A percentile compares a stretch with the other conserved stretches of the same genome.
phyloP scores from a whole-genome alignment of 1,140 invertebrate species.

The Stenopsyche tienmushanensis region DNA sequence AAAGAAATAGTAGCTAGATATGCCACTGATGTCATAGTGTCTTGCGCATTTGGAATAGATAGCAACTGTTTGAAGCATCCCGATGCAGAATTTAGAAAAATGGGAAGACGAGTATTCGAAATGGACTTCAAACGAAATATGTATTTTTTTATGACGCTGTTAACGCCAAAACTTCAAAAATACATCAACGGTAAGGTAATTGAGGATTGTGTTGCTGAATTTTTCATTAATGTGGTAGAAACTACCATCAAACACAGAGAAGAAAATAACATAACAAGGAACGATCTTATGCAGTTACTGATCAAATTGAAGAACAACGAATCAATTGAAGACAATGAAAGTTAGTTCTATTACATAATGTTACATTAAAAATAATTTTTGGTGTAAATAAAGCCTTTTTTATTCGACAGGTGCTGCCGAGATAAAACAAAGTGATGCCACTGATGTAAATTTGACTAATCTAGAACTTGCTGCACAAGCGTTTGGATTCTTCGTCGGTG shows the following conservation, averaged over 20 bases:
- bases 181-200: constrained; percentile 30
- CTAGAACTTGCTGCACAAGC: constrained; percentile 52
- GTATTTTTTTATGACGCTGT: constrained; percentile 23
- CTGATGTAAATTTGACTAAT: constrained; percentile 43
- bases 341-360: too few species aligned
- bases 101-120: constrained; percentile 47
- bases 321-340: constrained; percentile 45
- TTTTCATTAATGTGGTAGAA: constrained; percentile 47
- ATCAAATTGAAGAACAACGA: too few species aligned
- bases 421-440: constrained; percentile 42
- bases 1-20: constrained; percentile 43
- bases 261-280: constrained; percentile 44
- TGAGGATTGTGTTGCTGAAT: constrained; percentile 44
- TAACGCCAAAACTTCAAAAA: constrained; percentile 37
- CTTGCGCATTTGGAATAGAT: too few species aligned
- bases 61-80: too few species aligned
- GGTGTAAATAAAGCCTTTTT: constrained; percentile 50
- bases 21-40: constrained; percentile 44
- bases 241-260: constrained; percentile 48
- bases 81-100: too few species aligned
- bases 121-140: neutral
- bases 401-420: constrained; percentile 47
- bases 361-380: too few species aligned
- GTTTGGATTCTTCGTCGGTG: constrained; percentile 58
- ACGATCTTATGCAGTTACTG: constrained; percentile 51